Percentiles rank a stretch among this genome's conserved stretches.
phyloP scores from a whole-genome alignment of 2,797 vertebrate genomes.

The Coregonus sp. region DNA sequence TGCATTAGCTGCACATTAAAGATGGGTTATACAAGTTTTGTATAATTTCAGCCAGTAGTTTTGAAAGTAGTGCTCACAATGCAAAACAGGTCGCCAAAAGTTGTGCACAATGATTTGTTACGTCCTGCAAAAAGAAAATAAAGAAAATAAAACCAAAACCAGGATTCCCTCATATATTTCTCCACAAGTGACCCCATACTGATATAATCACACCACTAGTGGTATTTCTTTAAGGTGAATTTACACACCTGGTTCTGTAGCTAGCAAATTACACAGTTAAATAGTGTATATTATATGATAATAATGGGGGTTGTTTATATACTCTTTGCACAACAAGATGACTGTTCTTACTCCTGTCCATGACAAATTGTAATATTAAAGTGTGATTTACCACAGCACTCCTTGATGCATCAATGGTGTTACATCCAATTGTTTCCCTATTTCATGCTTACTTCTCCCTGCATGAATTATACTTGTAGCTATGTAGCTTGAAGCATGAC shows the following conservation, averaged over 20 bases:
- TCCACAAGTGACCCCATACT: background rate
- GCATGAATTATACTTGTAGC: background rate
- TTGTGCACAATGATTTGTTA: no score
- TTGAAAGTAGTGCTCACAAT: no score
- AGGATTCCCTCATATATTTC: background rate
- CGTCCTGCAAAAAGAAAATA: background rate
- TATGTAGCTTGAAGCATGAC: slow-evolving; percentile 3
- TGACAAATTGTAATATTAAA: background rate
- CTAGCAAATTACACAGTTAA: background rate
- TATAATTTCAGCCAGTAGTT: no score
- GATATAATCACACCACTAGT: background rate
- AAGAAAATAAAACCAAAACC: background rate
- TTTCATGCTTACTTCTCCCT: background rate
- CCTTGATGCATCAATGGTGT: background rate
- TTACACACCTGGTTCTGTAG: background rate
- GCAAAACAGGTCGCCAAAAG: no score
- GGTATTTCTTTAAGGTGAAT: background rate
- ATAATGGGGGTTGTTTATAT: slow-evolving; percentile 6
- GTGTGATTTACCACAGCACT: background rate
- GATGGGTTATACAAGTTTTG: background rate
- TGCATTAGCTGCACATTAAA: background rate
- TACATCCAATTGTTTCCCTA: background rate
- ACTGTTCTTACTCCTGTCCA: slow-evolving; percentile 24
- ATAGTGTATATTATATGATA: background rate
- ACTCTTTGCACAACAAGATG: slow-evolving; percentile 23